These are phyloP conservation scores for Octonoba sinensis DNA, from an alignment of 2,888 invertebrate species.

Conservation along the genomic window DNA sequence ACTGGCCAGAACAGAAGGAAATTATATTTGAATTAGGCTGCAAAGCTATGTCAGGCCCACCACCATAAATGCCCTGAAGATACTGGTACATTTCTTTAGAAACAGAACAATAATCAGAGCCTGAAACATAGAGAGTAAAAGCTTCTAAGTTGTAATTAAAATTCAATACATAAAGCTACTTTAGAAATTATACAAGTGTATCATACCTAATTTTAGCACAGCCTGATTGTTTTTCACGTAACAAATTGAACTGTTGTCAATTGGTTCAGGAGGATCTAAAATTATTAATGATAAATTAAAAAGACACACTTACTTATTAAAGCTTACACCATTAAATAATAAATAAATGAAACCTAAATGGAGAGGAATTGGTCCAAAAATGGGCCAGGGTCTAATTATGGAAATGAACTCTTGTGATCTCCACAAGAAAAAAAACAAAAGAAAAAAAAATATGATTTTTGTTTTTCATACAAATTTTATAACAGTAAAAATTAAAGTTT, in stretches of 20 bases:
- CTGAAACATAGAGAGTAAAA: slow-evolving; percentile 67
- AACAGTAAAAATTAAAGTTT: too few species aligned
- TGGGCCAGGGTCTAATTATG: too few species aligned
- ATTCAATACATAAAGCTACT: neutral
- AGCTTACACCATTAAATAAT: too few species aligned
- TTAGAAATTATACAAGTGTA: neutral
- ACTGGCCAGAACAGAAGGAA: slow-evolving; percentile 15
- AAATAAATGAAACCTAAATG: neutral
- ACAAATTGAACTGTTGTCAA: slow-evolving; percentile 85
- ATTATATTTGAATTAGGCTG: slow-evolving; percentile 38
- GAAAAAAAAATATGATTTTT: too few species aligned
- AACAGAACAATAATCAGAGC: slow-evolving; percentile 81
- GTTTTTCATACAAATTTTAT: too few species aligned
- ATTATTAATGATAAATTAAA: slow-evolving; percentile 13
- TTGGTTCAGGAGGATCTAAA: slow-evolving; percentile 84
- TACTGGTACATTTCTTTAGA: slow-evolving; percentile 89
- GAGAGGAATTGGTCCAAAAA: too few species aligned
- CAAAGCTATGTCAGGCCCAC: slow-evolving; percentile 85
- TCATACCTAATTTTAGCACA: slow-evolving; percentile 67
- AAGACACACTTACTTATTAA: neutral
- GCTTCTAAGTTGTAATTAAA: neutral
- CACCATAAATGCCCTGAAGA: slow-evolving; percentile 87
- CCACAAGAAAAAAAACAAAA: too few species aligned
- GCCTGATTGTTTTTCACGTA: slow-evolving; percentile 69
- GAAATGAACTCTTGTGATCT: too few species aligned